Evolutionary conservation across 2,797 vertebrate genomes (phyloP), one percentile per base, ranked within the genome.

Genomic region (Acanthurus leucopareius): DNA sequence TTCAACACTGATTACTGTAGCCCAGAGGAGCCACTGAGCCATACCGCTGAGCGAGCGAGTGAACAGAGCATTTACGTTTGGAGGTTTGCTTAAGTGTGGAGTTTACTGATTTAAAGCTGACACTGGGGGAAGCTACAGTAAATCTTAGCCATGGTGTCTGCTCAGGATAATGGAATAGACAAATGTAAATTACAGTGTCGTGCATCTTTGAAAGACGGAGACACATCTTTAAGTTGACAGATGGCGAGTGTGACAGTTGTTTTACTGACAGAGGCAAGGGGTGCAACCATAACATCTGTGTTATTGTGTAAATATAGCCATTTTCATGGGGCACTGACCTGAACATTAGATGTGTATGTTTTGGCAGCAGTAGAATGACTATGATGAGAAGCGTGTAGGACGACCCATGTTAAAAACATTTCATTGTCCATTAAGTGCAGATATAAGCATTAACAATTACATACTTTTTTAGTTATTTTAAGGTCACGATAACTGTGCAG

Each of bases 221-320:
- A 32, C 32, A 51, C 32, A 40, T 48, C 61, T 38, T 17, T 8
- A 45, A 35, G 61, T 13, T 62, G 52, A 63, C 47, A 42, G 47
- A 64, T 10, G 14, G 32, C 48, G 52, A 78, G 52, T 35, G 53
- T 4, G 1, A 16, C 7, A 0, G 38, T 28, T 69, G 64, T 73
- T 89, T 89, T 65, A 57, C 65, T 38, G 54, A 13, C 22, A 65
- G 60, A 73, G 63, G 57, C 71, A 69, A 66, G 57, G 78, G 35
- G 63, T 56, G 78, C 54, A 81, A 28, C 71, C 72, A 67, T 84
- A 72, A 74, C 54, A 77, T 85, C 72, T 54, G 59, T 78, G 59
- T 89, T 89, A 45, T 85, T 68, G 58, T 35, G 49, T 86, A 88
- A 90, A 93, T 81, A 86, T 10, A 51, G 10, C 6, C 3, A 32